Evolutionary conservation across 2,888 invertebrate species (phyloP), one percentile per base, ranked within the genome.

Genomic region (Eupithecia exiguata): DNA sequence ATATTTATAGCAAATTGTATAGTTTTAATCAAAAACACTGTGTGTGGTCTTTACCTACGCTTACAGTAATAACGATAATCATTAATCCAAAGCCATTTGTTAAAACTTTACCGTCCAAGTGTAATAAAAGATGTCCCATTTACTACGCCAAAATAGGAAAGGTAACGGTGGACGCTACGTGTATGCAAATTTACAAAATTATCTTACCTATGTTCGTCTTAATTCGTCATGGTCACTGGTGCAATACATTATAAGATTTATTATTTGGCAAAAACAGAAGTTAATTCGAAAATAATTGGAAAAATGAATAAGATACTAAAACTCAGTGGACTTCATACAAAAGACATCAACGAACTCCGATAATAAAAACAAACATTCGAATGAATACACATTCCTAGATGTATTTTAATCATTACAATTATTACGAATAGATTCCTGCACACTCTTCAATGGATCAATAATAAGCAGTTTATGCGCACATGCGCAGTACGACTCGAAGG

Each of bases 201-300:
- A 70, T 73, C 74, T 70, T 68, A 74, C 49, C 69, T 73, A n/a
- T 30, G 69, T 78, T 74, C 70, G 30, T 72, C 69, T 78, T 70
- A 77, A 77, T 75, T 70, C 84, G 84, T 83, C 83, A 84, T 83
- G 85, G 75, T 76, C 83, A 81, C 70, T 82, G 84, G 80, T 74
- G 79, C 79, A 81, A 65, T 79, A 75, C 81, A 79, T 77, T 69
- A 35, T 49, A 62, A 53, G 25, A 61, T 62, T 72, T 70, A 65
- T 68, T 70, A 70, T 72, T 72, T 68, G 72, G 70, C 63, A 75
- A 21, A 30, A 61, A 62, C 49, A n/a, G 18, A 35, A 38, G 53
- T 35, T 69, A 72, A 72, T 75, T 70, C 46, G 49, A 68, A 53
- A 63, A 69, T 74, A 74, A 74, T 74, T 71, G 58, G 66, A 46